Evolutionary conservation across 2,113 vertebrate species (phyloP).

Genomic region (Callospermophilus lateralis): DNA sequence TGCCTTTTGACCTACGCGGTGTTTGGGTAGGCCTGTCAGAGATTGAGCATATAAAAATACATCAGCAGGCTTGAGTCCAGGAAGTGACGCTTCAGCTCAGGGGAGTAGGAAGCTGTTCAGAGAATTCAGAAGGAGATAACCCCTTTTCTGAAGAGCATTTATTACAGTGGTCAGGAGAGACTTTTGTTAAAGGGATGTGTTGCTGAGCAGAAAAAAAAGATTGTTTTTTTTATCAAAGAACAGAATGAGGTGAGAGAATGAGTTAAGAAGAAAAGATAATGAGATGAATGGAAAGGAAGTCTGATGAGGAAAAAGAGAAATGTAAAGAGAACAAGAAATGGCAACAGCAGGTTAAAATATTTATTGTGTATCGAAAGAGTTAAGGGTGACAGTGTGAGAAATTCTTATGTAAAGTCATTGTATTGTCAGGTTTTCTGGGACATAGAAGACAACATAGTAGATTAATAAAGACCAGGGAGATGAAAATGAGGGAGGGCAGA

Average conservation of each 20-base stretch:
- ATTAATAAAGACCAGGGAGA: not conserved
- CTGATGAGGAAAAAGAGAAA: not conserved
- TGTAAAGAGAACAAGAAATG: not conserved
- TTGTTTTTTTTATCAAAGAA: not conserved
- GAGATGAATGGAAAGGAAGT: not conserved
- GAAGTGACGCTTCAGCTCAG: not conserved
- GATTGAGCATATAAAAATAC: not conserved
- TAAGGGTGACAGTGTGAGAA: not conserved
- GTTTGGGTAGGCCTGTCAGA: not conserved
- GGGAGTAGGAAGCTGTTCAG: not conserved
- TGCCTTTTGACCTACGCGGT: not conserved
- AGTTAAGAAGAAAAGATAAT: not conserved
- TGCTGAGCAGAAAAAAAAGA: not conserved
- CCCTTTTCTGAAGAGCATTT: not conserved
- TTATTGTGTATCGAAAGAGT: not conserved
- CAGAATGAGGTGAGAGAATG: not conserved
- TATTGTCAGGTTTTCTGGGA: not conserved
- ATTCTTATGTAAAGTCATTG: not conserved
- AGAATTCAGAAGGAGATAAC: not conserved
- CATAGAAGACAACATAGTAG: not conserved
- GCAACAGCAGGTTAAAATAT: not conserved
- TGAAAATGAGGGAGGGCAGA: not conserved
- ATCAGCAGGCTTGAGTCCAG: not conserved
- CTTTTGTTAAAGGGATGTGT: not conserved
- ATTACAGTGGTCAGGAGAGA: not conserved